Base-by-base conservation (phyloP, 2,888 invertebrate genomes). In the Epinotia demarniana region DNA sequence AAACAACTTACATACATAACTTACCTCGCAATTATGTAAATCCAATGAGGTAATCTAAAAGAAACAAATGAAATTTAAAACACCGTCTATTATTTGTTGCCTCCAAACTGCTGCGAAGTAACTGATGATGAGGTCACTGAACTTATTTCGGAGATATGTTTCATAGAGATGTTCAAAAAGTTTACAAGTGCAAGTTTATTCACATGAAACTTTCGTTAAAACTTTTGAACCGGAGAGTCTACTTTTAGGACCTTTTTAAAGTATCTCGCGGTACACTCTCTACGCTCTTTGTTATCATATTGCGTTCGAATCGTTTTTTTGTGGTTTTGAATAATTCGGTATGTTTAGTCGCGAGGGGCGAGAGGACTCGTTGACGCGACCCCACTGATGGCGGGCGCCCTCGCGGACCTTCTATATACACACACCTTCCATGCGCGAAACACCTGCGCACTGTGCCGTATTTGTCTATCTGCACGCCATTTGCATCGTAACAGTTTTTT, bases 401-500 rank as follows among this genome's bases (percentile, higher is more conserved):
- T 61, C 53, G 57, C 61, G 73, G 73, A 78, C 79, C 81, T 83
- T 82, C 83, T 82, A 81, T 84, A 83, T 80, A 74, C 27, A 12
- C 23, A 46, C 53, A 73, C 80, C 64, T 79, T 73, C 69, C 67
- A 69, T 84, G 84, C 84, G 84, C 81, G 66, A 77, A 77, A 77
- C 80, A 85, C 87, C 83, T 88, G 89, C 89, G 90, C 89, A 85
- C 46, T 81, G 69, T 63, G 72, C 79, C 79, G 77, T 78, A 77
- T 70, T 78, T 77, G 77, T 73, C 78, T 79, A 79, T 81, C 80
- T 80, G 69, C 77, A 67, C 68, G 70, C 67, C 71, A 78, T 79
- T 79, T 77, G 72, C 79, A 79, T 79, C 77, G 78, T 63, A 77
- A 76, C 74, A 66, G 73, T 67, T 70, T 75, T 74, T 61, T 77